A percentile compares a stretch with the other conserved stretches of the same genome.
Conservation (phyloP, 2,113 vertebrate genomes). For the Tragelaphus buxtoni region DNA sequence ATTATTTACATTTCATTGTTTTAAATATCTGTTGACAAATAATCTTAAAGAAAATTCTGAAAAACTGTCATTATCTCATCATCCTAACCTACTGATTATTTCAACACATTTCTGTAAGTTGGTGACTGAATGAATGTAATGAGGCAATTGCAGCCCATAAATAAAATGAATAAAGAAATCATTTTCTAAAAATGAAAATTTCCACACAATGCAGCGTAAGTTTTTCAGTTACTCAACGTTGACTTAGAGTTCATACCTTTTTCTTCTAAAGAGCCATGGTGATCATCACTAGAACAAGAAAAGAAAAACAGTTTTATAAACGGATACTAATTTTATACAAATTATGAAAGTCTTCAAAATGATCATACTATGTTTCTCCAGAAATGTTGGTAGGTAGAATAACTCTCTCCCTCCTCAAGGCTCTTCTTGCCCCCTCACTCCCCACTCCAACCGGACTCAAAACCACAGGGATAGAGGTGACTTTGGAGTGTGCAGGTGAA, state of each 20-base stretch:
- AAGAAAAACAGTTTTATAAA: neutral
- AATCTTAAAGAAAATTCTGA: neutral
- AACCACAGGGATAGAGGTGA: accelerated
- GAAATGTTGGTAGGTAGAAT: neutral
- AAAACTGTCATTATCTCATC: neutral
- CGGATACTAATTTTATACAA: neutral
- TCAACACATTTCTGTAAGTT: neutral
- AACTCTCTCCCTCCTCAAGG: neutral
- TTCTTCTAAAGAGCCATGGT: slow-evolving; percentile 59
- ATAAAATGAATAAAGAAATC: neutral
- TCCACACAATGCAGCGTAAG: neutral
- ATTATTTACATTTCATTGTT: neutral
- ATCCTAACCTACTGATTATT: neutral
- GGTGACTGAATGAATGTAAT: neutral
- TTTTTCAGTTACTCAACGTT: neutral
- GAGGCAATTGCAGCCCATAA: neutral
- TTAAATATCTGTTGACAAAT: neutral
- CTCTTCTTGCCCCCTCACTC: neutral
- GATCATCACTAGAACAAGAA: slow-evolving; percentile 66
- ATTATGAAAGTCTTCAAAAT: neutral
- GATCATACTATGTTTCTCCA: neutral
- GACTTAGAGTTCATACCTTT: slow-evolving; percentile 60
- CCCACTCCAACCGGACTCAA: neutral
- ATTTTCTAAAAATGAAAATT: neutral
- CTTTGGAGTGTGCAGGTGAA: neutral